Evolutionary conservation across 2,888 invertebrate genomes (phyloP), one percentile per base, ranked within the genome.

Genomic region (Barypeithes pellucidus): DNA sequence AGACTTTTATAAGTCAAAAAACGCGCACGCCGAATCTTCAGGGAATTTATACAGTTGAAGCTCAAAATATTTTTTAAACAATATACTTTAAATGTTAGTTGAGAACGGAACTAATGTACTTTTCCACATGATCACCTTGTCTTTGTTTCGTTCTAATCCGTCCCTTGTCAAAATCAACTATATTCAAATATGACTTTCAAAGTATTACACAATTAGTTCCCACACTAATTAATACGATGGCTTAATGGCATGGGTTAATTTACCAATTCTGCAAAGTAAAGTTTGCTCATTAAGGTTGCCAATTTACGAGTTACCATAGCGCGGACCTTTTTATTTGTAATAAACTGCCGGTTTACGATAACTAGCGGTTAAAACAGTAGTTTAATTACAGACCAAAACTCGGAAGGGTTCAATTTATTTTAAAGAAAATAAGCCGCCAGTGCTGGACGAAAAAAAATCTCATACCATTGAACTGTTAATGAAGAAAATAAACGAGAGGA

Each of bases 401-500:
- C 69, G 36, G 72, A 71, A 76, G 75, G 47, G 72, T 70, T 74
- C 71, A 71, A 75, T 75, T 76, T 73, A 75, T 73, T 70, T 68
- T 61, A 67, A 71, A 69, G 47, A 41, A 74, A 52, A 70, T 36
- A 62, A 60, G 70, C 67, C 67, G 72, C 61, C 72, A 43, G 62
- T 18, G 36, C 33, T 59, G 62, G 33, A 60, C 62, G n/a, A n/a
- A n/a, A 59, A 24, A 74, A 67, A 76, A 75, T 76, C 75, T 67
- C 76, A 69, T 77, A 78, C 75, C 78, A 75, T 73, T 65, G 75
- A 76, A 76, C 78, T 77, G 79, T 79, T 81, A 81, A 81, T 81
- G 80, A 81, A 79, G 76, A 79, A 80, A 80, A 81, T 81, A 80
- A 81, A 81, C 79, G 79, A 80, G 75, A 18, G 59, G 71, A 73